A percentile compares a stretch with the other conserved stretches of the same genome.
phyloP scores from a whole-genome alignment of 2,797 vertebrate genomes.

The Podarcis siculus region DNA sequence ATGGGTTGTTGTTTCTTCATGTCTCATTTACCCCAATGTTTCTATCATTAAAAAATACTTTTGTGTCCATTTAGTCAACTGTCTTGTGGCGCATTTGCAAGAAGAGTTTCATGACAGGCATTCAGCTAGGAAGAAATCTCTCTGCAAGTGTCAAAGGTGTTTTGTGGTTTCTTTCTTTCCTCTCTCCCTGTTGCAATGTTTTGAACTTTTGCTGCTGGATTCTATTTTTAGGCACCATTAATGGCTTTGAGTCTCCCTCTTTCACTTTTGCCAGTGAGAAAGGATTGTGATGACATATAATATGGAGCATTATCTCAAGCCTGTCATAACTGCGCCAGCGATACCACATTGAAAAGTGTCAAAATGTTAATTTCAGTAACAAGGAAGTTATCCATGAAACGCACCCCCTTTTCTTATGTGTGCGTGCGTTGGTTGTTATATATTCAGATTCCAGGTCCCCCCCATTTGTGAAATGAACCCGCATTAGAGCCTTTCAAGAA shows the following conservation, averaged over 20 bases:
- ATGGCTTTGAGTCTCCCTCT: background rate
- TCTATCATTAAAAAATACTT: background rate
- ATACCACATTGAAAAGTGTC: conserved; percentile 13
- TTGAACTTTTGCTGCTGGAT: background rate
- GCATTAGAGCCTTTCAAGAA: conserved; percentile 19
- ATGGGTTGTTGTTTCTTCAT: rapidly evolving
- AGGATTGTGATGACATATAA: conserved; percentile 18
- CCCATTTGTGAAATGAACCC: conserved; percentile 17
- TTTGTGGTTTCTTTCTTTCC: background rate
- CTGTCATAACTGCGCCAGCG: conserved; percentile 14
- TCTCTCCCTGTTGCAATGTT: rapidly evolving
- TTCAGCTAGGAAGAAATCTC: rapidly evolving
- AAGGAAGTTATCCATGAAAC: conserved; percentile 18
- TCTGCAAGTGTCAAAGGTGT: background rate
- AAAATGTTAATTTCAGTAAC: conserved; percentile 27
- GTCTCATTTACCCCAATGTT: background rate
- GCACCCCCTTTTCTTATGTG: background rate
- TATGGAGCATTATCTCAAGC: background rate
- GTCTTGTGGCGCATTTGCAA: background rate
- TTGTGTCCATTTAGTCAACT: background rate
- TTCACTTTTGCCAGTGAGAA: background rate
- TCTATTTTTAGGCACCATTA: background rate
- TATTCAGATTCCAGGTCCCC: background rate
- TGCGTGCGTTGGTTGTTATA: background rate
- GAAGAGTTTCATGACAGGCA: background rate